Evolutionary conservation across 2,797 vertebrate species (phyloP).

Genomic region (Myotis findleyi): DNA sequence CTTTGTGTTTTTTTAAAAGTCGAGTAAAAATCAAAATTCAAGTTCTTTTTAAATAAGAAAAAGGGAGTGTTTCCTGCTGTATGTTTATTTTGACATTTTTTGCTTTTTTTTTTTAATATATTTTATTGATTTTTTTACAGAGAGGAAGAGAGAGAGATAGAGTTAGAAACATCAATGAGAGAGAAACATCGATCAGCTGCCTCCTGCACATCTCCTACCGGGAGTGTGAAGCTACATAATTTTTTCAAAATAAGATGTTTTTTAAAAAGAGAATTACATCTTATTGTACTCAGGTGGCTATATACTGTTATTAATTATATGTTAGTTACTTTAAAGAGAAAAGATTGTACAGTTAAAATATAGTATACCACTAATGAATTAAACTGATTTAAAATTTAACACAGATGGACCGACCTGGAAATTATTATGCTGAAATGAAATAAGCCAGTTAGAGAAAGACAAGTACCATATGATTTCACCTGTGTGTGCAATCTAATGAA

Average conservation of each 20-base stretch:
- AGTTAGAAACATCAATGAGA: no score
- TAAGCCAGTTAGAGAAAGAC: no score
- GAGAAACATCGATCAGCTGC: no score
- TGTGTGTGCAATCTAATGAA: no score
- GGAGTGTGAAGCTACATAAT: background rate
- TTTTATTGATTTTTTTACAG: no score
- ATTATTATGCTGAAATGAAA: no score
- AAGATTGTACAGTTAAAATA: conserved; percentile 8
- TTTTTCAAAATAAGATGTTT: conserved; percentile 42
- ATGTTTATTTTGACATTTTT: conserved; percentile 5
- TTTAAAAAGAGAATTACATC: conserved; percentile 17
- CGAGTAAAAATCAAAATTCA: conserved; percentile 25
- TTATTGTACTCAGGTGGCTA: background rate
- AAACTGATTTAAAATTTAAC: conserved; percentile 36
- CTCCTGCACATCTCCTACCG: no score
- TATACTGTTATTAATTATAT: conserved; percentile 33
- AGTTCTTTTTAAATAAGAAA: conserved; percentile 23
- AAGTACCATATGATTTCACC: no score
- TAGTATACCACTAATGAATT: background rate
- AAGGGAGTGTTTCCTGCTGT: background rate
- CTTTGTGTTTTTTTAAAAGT: background rate
- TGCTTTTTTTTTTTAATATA: background rate
- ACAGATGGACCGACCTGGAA: no score
- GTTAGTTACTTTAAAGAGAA: background rate
- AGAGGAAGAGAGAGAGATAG: no score